Percentiles rank a stretch among this genome's conserved stretches.
Conservation (phyloP, 2,888 invertebrate genomes). For the Eristalis pertinax region DNA sequence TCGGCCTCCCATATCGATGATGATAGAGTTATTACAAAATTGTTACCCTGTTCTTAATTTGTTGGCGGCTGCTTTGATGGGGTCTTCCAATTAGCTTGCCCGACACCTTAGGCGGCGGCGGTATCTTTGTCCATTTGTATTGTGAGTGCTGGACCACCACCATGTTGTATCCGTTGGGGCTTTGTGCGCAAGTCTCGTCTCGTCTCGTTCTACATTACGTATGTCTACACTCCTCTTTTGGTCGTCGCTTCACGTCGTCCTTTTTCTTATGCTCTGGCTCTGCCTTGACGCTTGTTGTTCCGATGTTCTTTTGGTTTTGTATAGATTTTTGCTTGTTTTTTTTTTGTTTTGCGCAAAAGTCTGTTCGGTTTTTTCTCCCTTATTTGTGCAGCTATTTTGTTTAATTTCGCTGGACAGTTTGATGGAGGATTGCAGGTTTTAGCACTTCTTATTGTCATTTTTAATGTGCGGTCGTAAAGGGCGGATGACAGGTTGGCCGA, state of each 20-base stretch:
- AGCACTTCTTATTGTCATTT: conserved; percentile 41
- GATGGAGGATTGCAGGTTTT: conserved; percentile 23
- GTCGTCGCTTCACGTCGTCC: not conserved
- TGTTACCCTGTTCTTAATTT: conserved; percentile 76
- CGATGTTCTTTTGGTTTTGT: conserved; percentile 22
- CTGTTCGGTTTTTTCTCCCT: not conserved
- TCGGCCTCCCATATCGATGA: conserved; percentile 81
- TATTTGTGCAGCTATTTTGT: conserved; percentile 5
- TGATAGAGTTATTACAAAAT: conserved; percentile 81
- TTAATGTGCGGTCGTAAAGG: conserved; percentile 29
- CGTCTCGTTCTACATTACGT: not conserved
- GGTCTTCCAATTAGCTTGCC: conserved; percentile 77
- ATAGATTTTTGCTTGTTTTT: conserved; percentile 21
- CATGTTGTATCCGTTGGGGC: conserved; percentile 55
- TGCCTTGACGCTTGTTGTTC: conserved; percentile 25
- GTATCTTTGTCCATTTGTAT: conserved; percentile 74
- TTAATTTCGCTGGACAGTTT: conserved; percentile 32
- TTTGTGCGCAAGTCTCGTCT: not conserved
- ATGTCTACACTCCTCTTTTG: not conserved
- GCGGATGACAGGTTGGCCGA: conserved; percentile 8
- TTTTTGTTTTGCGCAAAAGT: conserved; percentile 27
- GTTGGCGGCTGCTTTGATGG: conserved; percentile 76
- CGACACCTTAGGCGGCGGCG: conserved; percentile 76
- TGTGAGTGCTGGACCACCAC: conserved; percentile 68
- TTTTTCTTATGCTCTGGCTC: conserved; percentile 2